Evolutionary conservation across 2,797 vertebrate species (phyloP).

Genomic region (Epinephelus malabaricus): DNA sequence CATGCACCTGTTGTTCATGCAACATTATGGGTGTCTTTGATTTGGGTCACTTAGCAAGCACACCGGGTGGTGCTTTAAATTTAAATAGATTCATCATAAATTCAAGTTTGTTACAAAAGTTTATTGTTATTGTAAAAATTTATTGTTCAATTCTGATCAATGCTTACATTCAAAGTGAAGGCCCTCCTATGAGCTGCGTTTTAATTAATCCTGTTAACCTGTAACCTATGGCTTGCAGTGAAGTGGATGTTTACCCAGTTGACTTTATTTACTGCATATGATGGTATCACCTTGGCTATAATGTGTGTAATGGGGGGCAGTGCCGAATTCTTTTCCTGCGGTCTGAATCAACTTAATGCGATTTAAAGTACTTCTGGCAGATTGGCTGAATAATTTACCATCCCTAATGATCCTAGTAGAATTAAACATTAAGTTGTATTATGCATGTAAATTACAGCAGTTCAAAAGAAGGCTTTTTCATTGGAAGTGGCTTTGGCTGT

Average conservation of each 20-base stretch:
- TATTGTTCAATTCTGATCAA: not conserved
- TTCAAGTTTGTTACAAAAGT: too few species aligned
- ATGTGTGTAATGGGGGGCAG: slow-evolving; percentile 20
- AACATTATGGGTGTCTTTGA: too few species aligned
- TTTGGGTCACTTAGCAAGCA: too few species aligned
- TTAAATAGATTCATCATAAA: too few species aligned
- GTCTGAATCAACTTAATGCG: slow-evolving; percentile 71
- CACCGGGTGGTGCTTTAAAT: too few species aligned
- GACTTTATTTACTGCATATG: too few species aligned
- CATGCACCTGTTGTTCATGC: too few species aligned
- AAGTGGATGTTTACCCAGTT: too few species aligned
- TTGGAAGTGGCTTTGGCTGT: slow-evolving; percentile 44
- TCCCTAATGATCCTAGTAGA: slow-evolving; percentile 75
- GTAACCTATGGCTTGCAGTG: too few species aligned
- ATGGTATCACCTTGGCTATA: slow-evolving; percentile 2
- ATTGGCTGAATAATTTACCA: slow-evolving; percentile 76
- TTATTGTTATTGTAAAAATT: too few species aligned
- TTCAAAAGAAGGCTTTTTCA: slow-evolving; percentile 47
- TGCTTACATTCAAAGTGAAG: not conserved
- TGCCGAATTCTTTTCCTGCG: slow-evolving; percentile 53
- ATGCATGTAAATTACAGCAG: slow-evolving; percentile 76
- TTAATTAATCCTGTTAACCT: too few species aligned
- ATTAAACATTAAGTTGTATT: slow-evolving; percentile 76
- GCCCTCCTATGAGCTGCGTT: not conserved
- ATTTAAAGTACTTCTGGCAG: slow-evolving; percentile 68